Base-by-base conservation (phyloP, 2,888 invertebrate genomes). In the Lottia scabra region DNA sequence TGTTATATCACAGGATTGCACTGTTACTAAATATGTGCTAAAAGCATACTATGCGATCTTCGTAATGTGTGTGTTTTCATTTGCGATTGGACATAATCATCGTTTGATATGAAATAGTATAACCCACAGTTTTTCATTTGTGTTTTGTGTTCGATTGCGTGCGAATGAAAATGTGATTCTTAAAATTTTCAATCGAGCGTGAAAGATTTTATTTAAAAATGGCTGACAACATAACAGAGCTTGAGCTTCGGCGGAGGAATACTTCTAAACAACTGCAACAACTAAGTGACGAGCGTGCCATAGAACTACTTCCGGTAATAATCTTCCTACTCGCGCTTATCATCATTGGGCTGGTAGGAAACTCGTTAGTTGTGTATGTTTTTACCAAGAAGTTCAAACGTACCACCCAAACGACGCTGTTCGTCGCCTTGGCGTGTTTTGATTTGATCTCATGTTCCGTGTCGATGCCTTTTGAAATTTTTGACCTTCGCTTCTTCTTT, bases 391-490 rank as follows among this genome's bases (percentile, higher is more conserved):
- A 80, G 64, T 79, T 84, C 68, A 78, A 78, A 62, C 73, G 77
- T 4, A 78, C 81, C 13, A 81, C 83, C 1, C 80, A 83, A 48
- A 74, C 81, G 48, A 77, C 78, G 64, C 82, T 83, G 68, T 83
- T 84, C 66, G 63, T 83, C n/a, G 78, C 78, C 67, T 71, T 85
- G 43, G 84, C 81, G 0, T 78, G 80, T 64, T 81, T 83, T 23
- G 85, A 85, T 48, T 67, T 84, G 46, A 75, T 83, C 27, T 80
- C 80, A 1, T 84, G 83, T 63, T 75, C 73, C 30, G 74, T 84
- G 13, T 79, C 81, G 2, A 84, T 84, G 80, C 85, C 85, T 0
- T 67, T 79, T 4, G 80, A 84, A 38, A 80, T 85, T 43, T 81
- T 81, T 6, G 84, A 83, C 68, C 80, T 83, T 72, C 62, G 80